Evolutionary conservation across 2,888 invertebrate genomes (phyloP).

Genomic region (Junonia oenone): DNA sequence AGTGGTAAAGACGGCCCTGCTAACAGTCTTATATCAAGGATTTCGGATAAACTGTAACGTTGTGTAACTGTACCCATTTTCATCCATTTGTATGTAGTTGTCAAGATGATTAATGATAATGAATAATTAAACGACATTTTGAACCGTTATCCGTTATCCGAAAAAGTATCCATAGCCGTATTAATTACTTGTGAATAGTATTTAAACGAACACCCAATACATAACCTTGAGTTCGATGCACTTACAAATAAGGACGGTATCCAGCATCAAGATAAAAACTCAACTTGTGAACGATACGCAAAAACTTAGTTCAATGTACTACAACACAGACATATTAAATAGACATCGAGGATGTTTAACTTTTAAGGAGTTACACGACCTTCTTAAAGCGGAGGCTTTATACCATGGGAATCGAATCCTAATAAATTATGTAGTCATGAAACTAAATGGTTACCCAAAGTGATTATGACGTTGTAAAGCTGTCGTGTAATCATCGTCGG

Average conservation of each 20-base stretch:
- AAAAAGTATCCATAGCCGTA: not conserved
- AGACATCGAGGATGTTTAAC: constrained; percentile 1
- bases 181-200: not conserved
- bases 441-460: not conserved
- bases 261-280: constrained; percentile 25
- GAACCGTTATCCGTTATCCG: too few relatives aligned
- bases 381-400: not conserved
- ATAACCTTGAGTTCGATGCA: constrained; percentile 24
- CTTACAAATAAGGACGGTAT: constrained; percentile 16
- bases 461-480: not conserved
- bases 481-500: not conserved
- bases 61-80: too few relatives aligned
- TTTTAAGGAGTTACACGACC: not conserved
- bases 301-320: constrained; percentile 66
- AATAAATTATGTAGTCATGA: not conserved
- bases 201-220: constrained; percentile 1
- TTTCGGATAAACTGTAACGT: too few relatives aligned
- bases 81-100: too few relatives aligned
- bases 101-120: too few relatives aligned
- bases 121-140: too few relatives aligned
- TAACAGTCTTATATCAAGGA: too few relatives aligned
- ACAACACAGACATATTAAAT: constrained; percentile 26
- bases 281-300: constrained; percentile 52
- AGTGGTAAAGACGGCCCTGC: too few relatives aligned
- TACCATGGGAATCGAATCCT: not conserved